These are phyloP conservation scores for Poeciliopsis turrubarensis DNA, from an alignment of 2,113 vertebrate species.

Conservation along the genomic window DNA sequence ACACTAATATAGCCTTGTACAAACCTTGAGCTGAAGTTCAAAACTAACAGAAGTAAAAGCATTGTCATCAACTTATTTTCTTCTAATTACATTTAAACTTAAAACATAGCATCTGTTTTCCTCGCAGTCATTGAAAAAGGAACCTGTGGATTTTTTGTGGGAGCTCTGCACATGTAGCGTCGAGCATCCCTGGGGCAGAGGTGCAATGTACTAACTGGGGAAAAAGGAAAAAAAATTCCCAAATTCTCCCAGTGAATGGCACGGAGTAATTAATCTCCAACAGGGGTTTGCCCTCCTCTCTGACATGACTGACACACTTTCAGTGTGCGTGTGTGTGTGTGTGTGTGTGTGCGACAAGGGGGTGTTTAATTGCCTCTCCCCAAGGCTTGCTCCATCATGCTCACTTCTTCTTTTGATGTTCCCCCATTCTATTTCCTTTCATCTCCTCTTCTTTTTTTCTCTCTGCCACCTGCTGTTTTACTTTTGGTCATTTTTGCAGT, in stretches of 20 bases:
- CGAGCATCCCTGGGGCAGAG: conserved; percentile 34
- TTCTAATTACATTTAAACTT: conserved; percentile 28
- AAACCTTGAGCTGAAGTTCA: conserved; percentile 6
- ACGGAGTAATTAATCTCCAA: conserved; percentile 65
- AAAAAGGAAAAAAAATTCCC: conserved; percentile 68
- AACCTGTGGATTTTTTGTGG: conserved; percentile 7
- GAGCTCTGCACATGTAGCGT: conserved; percentile 7
- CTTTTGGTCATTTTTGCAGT: conserved; percentile 24
- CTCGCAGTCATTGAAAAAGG: conserved; percentile 12
- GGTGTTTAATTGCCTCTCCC: conserved; percentile 62
- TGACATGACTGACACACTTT: conserved; percentile 66
- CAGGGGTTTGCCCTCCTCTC: conserved; percentile 54
- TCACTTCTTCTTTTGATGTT: conserved; percentile 62
- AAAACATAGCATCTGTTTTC: conserved; percentile 14
- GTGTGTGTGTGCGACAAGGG: conserved; percentile 16
- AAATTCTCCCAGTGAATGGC: conserved; percentile 60
- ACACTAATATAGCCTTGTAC: no score
- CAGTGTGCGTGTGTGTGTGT: neutral
- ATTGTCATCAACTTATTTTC: conserved; percentile 3
- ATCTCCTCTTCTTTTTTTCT: conserved; percentile 14
- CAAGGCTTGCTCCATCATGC: conserved; percentile 61
- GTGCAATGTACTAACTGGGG: conserved; percentile 46
- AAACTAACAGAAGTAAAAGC: neutral
- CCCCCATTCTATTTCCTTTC: conserved; percentile 2
- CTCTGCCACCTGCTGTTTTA: conserved; percentile 20